Conservation (phyloP, 2,888 invertebrate genomes). For the Drosophila formosana region DNA sequence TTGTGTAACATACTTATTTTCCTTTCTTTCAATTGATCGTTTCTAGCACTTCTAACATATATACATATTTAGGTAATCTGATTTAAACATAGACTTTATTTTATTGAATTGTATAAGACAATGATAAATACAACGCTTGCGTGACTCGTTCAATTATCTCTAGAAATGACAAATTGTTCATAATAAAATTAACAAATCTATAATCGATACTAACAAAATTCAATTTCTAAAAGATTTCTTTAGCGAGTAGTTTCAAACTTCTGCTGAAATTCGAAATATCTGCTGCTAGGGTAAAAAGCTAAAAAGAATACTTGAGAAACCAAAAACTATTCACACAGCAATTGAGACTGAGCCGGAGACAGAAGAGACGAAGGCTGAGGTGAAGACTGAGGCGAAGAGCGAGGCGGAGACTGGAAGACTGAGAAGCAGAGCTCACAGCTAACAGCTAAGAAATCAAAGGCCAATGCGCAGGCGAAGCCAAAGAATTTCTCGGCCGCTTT, state of each 20-base stretch:
- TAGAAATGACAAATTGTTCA: no score
- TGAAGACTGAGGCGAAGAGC: conserved; percentile 20
- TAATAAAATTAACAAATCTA: no score
- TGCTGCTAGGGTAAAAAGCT: conserved; percentile 10
- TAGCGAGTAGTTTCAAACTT: neutral
- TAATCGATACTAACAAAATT: no score
- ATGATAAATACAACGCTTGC: no score
- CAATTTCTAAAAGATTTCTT: no score
- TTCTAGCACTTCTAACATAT: no score
- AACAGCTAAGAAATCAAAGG: conserved; percentile 56
- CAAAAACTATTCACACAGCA: conserved; percentile 71
- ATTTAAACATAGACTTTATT: no score
- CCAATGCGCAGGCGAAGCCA: conserved; percentile 49
- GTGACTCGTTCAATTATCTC: no score
- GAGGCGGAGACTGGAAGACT: neutral
- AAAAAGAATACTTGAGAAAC: conserved; percentile 15
- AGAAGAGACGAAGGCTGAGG: neutral
- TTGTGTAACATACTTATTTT: no score
- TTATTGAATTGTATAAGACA: no score
- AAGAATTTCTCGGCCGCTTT: conserved; percentile 67
- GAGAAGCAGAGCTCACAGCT: conserved; percentile 7
- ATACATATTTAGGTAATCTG: no score
- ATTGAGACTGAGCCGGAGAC: conserved; percentile 12
- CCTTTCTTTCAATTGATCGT: no score
- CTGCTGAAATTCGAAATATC: neutral